Base-by-base conservation (phyloP, 2,888 invertebrate genomes). In the Ashinkailepas kermadecensis region DNA sequence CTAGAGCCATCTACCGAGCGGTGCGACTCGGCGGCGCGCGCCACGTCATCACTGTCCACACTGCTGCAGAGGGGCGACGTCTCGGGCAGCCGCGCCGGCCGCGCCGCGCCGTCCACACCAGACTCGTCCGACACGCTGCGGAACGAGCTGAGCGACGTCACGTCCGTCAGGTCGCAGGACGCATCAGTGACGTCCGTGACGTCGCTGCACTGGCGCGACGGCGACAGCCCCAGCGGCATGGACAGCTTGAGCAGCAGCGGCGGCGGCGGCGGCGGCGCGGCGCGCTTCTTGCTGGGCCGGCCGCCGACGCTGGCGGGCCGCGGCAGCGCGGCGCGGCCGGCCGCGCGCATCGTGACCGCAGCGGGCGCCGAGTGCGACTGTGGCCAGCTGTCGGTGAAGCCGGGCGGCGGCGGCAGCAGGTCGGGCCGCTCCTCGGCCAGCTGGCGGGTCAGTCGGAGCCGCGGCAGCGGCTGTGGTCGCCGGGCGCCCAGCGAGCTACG, bases 331-430 rank as follows among this genome's bases (percentile, higher is more conserved):
- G 54, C 18, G 18, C 54, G 54, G 39, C 18, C 54, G 12, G 13
- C 18, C 3, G 15, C 74, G 10, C 8, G 9, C 6, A 39, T n/a
- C 18, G 18, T n/a, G 54, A 39, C 54, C 74, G 18, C 54, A 9
- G 18, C 54, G 8, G 54, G 18, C 54, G 12, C 21, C 2, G 15
- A 12, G 13, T 25, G 9, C 74, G 39, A 18, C 25, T 6, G 54
- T 4, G 74, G 54, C 39, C 10, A n/a, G 6, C 23, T 10, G 74
- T 74, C 74, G 0, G 18, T 54, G 54, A 74, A 74, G 15, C 54
- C 74, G 74, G 74, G 54, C 11, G 74, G 74, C 39, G 74, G 74
- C 15, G 74, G 74, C 39, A 74, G 54, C 54, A 74, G 74, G 74
- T 54, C 74, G 39, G 74, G 39, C 74, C 3, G 8, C 1, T 39